Evolutionary conservation across 2,113 vertebrate genomes (phyloP).

Genomic region (Paracanthobrama guichenoti): DNA sequence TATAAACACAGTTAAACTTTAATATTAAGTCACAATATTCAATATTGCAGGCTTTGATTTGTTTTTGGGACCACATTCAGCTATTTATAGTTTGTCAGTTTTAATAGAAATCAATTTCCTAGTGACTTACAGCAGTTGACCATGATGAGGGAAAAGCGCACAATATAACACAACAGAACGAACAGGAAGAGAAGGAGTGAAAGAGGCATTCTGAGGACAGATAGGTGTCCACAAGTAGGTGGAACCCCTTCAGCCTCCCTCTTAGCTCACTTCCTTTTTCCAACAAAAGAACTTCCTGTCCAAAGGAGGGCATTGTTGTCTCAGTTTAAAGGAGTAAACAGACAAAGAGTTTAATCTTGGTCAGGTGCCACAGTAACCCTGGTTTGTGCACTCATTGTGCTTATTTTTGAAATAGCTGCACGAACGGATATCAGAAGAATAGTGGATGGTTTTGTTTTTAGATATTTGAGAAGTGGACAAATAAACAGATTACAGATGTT

Average conservation of each 20-base stretch:
- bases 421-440: background rate
- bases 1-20: background rate
- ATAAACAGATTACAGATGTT: background rate
- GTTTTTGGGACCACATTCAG: background rate
- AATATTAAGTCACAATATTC: background rate
- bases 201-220: conserved; percentile 43
- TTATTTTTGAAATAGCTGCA: conserved; percentile 1
- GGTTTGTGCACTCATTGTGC: background rate
- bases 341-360: background rate
- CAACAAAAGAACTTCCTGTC: conserved; percentile 58
- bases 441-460: conserved; percentile 32
- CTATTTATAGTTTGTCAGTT: background rate
- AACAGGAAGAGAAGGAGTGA: background rate
- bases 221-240: conserved; percentile 54
- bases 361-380: background rate
- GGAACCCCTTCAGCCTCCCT: conserved; percentile 60
- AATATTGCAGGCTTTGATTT: background rate
- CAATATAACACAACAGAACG: background rate
- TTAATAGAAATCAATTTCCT: background rate
- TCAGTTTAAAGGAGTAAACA: conserved; percentile 44
- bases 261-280: conserved; percentile 66
- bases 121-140: background rate
- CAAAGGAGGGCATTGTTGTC: conserved; percentile 56
- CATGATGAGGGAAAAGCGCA: background rate
- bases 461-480: background rate